phyloP scores from a whole-genome alignment of 2,888 invertebrate genomes.

The Scrobipalpa costella region DNA sequence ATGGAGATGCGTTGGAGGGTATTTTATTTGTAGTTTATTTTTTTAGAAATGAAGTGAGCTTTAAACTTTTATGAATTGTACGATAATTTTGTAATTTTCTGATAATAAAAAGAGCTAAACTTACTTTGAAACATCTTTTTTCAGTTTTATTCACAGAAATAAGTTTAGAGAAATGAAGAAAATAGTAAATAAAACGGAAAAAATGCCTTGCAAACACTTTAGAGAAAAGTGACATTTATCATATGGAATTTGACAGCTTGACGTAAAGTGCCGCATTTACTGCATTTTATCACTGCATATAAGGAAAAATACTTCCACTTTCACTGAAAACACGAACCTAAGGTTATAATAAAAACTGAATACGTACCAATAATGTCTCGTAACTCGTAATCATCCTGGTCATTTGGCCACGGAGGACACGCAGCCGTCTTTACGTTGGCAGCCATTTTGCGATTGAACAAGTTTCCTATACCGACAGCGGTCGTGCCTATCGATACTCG shows the following conservation, averaged over 20 bases:
- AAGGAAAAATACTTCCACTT: constrained; percentile 20
- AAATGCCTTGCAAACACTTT: neutral
- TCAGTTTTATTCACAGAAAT: neutral
- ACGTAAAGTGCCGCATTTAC: constrained; percentile 32
- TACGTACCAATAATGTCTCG: constrained; percentile 94
- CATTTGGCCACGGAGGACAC: constrained; percentile 91
- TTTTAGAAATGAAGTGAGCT: too few relatives aligned
- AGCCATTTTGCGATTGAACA: constrained; percentile 65
- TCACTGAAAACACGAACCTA: constrained; percentile 32
- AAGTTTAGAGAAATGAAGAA: neutral
- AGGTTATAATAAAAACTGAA: constrained; percentile 25
- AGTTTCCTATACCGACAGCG: constrained; percentile 53
- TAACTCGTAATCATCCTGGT: constrained; percentile 95
- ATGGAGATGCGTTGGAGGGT: too few relatives aligned
- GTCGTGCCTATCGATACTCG: constrained; percentile 56
- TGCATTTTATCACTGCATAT: constrained; percentile 19
- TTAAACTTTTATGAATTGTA: too few relatives aligned
- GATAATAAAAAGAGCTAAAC: too few relatives aligned
- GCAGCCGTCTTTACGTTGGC: constrained; percentile 55
- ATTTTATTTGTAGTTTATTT: too few relatives aligned
- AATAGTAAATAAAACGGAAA: neutral
- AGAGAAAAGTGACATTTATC: neutral
- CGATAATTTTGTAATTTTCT: too few relatives aligned
- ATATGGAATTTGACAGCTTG: constrained; percentile 37
- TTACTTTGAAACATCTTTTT: too few relatives aligned